phyloP scores from a whole-genome alignment of 2,113 vertebrate species.

The Eurypyga helias region DNA sequence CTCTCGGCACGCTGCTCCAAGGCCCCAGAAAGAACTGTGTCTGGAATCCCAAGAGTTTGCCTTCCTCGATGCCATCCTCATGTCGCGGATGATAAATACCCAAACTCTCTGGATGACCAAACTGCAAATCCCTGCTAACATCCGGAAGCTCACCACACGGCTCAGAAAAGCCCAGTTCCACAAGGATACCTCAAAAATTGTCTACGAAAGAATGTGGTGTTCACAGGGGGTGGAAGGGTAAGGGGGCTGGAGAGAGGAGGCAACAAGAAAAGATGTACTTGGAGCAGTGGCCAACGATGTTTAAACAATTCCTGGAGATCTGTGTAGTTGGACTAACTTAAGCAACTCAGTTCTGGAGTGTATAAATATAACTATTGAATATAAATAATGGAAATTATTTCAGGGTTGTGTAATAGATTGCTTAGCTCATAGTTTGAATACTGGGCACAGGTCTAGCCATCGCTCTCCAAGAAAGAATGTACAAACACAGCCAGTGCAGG shows the following conservation, averaged over 20 bases:
- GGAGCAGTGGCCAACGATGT: neutral
- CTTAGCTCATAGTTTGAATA: conserved; percentile 30
- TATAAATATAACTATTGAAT: neutral
- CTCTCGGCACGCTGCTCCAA: neutral
- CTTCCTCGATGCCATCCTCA: neutral
- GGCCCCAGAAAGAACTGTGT: neutral
- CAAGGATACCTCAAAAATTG: neutral
- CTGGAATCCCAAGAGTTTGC: neutral
- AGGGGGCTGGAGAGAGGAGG: neutral
- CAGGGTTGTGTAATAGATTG: neutral
- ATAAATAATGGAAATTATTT: conserved; percentile 52
- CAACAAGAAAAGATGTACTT: neutral
- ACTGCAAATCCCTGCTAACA: neutral
- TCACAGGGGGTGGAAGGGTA: neutral
- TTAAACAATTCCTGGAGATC: conserved; percentile 19
- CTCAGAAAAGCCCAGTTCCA: neutral
- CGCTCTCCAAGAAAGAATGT: neutral
- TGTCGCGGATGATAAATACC: neutral
- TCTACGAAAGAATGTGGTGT: neutral
- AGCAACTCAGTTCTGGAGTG: neutral
- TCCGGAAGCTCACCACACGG: neutral
- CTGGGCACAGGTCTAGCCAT: neutral
- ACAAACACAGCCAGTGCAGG: neutral
- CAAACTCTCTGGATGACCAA: neutral
- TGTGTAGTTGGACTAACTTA: conserved; percentile 1